Evolutionary conservation across 2,888 invertebrate genomes (phyloP).

Genomic region (Rhabditoides inermis): DNA sequence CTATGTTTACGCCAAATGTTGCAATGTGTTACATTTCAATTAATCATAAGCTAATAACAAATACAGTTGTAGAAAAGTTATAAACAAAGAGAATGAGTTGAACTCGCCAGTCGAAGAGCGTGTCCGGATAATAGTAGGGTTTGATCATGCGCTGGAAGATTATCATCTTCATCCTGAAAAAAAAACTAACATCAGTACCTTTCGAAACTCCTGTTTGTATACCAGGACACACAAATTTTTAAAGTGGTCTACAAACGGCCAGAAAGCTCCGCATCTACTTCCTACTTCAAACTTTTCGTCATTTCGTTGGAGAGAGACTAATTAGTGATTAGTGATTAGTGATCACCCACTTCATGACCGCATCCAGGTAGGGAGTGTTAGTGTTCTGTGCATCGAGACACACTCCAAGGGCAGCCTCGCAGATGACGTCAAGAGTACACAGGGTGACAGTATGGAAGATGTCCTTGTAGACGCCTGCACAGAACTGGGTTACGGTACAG

Average conservation of each 20-base stretch:
- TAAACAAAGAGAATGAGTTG: too few relatives aligned
- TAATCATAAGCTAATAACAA: too few relatives aligned
- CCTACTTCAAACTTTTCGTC: not conserved
- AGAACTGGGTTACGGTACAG: too few relatives aligned
- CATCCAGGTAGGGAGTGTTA: conserved; percentile 44
- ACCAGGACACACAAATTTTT: conserved; percentile 6
- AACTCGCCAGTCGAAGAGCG: conserved; percentile 54
- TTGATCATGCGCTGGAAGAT: conserved; percentile 52
- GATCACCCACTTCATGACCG: conserved; percentile 38
- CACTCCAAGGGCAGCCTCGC: conserved; percentile 52
- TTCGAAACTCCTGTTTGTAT: too few relatives aligned
- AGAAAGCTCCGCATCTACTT: not conserved
- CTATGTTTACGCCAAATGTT: too few relatives aligned
- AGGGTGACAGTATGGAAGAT: conserved; percentile 49
- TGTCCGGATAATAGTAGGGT: conserved; percentile 55
- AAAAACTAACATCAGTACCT: conserved; percentile 38
- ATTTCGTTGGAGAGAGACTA: too few relatives aligned
- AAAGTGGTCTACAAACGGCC: conserved; percentile 1
- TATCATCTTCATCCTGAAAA: conserved; percentile 42
- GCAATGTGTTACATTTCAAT: too few relatives aligned
- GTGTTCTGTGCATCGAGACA: conserved; percentile 46
- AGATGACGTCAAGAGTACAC: conserved; percentile 57
- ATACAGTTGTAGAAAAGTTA: too few relatives aligned
- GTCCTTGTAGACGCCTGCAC: too few relatives aligned
- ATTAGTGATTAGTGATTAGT: too few relatives aligned